phyloP scores from a whole-genome alignment of 2,113 vertebrate species.

The Phaetusa simplex region DNA sequence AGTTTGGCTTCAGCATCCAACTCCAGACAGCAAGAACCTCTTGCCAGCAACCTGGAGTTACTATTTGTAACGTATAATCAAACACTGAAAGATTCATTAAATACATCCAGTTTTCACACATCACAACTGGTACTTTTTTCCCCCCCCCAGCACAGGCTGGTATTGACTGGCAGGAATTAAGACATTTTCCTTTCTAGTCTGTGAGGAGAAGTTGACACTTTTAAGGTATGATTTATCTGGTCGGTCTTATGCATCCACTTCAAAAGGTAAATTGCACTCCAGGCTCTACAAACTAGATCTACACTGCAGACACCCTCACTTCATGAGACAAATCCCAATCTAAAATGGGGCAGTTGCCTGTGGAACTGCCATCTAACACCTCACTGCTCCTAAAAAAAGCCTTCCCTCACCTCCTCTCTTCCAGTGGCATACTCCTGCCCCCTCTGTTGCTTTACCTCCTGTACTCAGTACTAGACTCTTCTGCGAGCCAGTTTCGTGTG shows the following conservation, averaged over 20 bases:
- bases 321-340: neutral
- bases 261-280: neutral
- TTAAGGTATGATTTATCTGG: neutral
- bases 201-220: neutral
- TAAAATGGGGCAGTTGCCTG: neutral
- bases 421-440: neutral
- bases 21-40: neutral
- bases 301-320: neutral
- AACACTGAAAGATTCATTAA: neutral
- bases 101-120: neutral
- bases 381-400: neutral
- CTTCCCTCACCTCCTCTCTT: neutral
- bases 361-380: neutral
- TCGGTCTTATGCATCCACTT: neutral
- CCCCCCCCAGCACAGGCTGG: neutral
- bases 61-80: neutral
- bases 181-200: neutral
- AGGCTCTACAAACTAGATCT: neutral
- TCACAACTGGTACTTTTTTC: neutral
- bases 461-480: neutral
- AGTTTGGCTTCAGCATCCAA: neutral
- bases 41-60: conserved; percentile 4
- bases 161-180: too few relatives aligned
- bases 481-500: neutral
- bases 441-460: neutral